phyloP scores from a whole-genome alignment of 1,140 invertebrate genomes.

The Diabrotica undecimpunctata region DNA sequence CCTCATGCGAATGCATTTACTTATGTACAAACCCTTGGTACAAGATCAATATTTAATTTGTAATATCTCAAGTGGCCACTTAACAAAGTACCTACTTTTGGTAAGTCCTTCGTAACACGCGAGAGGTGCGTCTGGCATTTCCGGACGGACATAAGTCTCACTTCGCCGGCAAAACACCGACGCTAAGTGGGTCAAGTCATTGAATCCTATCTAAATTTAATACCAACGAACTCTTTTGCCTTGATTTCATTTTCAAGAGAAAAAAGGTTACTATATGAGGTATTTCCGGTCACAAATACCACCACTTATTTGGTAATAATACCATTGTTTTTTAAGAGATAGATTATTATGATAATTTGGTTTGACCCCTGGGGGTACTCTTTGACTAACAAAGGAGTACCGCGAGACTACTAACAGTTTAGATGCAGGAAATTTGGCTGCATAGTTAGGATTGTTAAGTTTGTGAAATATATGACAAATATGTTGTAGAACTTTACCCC shows the following conservation, averaged over 20 bases:
- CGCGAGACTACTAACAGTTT: too few species aligned
- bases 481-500: too few species aligned
- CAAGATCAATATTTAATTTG: not conserved
- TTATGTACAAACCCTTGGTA: too few species aligned
- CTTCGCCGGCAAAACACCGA: not conserved
- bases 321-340: too few species aligned
- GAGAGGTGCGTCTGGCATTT: slow-evolving; percentile 8
- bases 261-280: slow-evolving; percentile 9
- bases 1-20: too few species aligned
- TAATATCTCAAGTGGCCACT: not conserved
- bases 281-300: slow-evolving; percentile 6
- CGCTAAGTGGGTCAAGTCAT: slow-evolving; percentile 13
- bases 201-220: slow-evolving; percentile 6
- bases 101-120: not conserved
- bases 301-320: not conserved
- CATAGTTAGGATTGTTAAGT: too few species aligned
- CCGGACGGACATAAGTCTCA: slow-evolving; percentile 12
- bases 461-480: too few species aligned
- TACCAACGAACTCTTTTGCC: slow-evolving; percentile 7
- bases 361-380: too few species aligned
- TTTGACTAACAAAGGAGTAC: too few species aligned
- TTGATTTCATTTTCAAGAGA: slow-evolving; percentile 6
- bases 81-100: slow-evolving; percentile 1
- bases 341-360: too few species aligned
- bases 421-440: too few species aligned